phyloP scores from a whole-genome alignment of 1,140 invertebrate species.

The Drosophila bipectinata region DNA sequence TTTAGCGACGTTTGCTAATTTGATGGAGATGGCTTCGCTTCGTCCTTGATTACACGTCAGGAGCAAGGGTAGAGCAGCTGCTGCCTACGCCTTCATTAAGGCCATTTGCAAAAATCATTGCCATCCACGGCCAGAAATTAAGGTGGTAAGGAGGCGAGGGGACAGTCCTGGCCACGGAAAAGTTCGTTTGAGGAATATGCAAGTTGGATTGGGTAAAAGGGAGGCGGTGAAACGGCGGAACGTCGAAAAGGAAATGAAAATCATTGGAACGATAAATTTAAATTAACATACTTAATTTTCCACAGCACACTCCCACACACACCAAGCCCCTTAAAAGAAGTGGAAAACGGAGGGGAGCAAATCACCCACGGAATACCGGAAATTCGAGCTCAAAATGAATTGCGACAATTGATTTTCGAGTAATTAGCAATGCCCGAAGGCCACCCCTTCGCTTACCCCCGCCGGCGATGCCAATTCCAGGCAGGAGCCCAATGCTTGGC shows the following conservation, averaged over 20 bases:
- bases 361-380: constrained; percentile 8
- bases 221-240: constrained; percentile 14
- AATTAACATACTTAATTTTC: constrained; percentile 79
- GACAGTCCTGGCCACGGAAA: not conserved
- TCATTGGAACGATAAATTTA: constrained; percentile 79
- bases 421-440: constrained; percentile 64
- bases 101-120: constrained; percentile 59
- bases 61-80: constrained; percentile 21
- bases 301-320: constrained; percentile 21
- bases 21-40: constrained; percentile 39
- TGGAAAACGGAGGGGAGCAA: not conserved
- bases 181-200: constrained; percentile 54
- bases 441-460: constrained; percentile 9
- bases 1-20: constrained; percentile 59
- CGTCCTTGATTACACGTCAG: constrained; percentile 59
- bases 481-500: constrained; percentile 29
- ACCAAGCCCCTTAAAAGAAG: not conserved
- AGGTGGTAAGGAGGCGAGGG: not conserved
- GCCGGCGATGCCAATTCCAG: constrained; percentile 41
- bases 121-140: constrained; percentile 18
- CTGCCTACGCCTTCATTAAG: constrained; percentile 65
- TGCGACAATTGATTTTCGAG: constrained; percentile 78
- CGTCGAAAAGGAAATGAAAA: constrained; percentile 59
- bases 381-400: constrained; percentile 59
- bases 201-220: constrained; percentile 45